phyloP scores from a whole-genome alignment of 2,113 vertebrate genomes.

The Entelurus aequoreus region DNA sequence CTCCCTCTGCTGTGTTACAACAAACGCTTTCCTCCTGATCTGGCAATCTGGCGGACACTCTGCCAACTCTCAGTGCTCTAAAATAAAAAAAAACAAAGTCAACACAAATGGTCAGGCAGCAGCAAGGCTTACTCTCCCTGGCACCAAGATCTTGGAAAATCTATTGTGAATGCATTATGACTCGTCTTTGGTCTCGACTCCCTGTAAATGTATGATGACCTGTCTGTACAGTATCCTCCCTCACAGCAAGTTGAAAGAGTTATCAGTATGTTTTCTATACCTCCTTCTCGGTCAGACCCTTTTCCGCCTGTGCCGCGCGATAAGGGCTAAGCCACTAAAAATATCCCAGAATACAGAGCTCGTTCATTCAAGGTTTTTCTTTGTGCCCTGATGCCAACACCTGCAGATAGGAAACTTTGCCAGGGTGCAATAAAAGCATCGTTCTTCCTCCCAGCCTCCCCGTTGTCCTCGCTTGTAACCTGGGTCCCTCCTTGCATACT shows the following conservation, averaged over 20 bases:
- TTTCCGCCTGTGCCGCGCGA: constrained; percentile 54
- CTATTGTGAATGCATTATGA: background rate
- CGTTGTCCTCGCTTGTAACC: constrained; percentile 3
- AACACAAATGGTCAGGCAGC: background rate
- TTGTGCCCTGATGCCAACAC: constrained; percentile 45
- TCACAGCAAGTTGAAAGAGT: constrained; percentile 33
- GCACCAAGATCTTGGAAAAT: background rate
- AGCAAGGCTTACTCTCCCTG: background rate
- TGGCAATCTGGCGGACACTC: background rate
- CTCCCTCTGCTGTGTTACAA: background rate
- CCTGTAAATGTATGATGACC: background rate
- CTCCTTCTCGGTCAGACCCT: constrained; percentile 39
- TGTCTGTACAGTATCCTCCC: constrained; percentile 16
- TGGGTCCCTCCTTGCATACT: background rate
- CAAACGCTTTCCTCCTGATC: constrained; percentile 1
- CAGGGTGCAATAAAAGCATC: constrained; percentile 29
- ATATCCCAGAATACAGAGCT: constrained; percentile 38
- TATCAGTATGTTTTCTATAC: constrained; percentile 49
- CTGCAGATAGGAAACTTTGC: constrained; percentile 35
- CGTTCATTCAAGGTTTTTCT: constrained; percentile 46
- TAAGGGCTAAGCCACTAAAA: constrained; percentile 59
- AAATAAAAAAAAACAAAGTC: background rate
- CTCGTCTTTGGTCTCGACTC: background rate
- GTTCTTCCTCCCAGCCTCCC: constrained; percentile 13
- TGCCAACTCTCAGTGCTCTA: constrained; percentile 1